Percentiles rank a stretch among this genome's conserved stretches.
These are phyloP conservation scores for Stichopus horrens DNA, from an alignment of 53 echinoderm and acorn worm species.

Conservation along the genomic window DNA sequence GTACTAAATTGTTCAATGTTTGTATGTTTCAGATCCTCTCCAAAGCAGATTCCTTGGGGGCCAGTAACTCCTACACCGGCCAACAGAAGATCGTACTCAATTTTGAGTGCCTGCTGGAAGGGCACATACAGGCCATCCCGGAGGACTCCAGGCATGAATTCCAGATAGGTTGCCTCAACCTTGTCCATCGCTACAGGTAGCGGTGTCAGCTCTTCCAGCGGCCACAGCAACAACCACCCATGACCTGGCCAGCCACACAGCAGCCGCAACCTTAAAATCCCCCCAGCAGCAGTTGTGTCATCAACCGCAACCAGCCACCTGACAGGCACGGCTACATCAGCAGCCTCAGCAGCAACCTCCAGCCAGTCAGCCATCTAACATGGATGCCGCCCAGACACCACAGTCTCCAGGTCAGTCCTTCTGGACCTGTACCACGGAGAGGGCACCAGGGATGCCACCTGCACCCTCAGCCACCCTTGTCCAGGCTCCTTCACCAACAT, in stretches of 20 bases:
- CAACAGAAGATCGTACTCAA: constrained; percentile 24
- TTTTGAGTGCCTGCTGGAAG: constrained; percentile 61
- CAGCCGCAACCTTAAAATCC: constrained; percentile 35
- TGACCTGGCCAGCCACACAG: constrained; percentile 40
- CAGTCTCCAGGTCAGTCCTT: constrained; percentile 40
- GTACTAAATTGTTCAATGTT: constrained; percentile 26
- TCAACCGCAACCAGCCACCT: background rate
- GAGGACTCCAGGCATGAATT: constrained; percentile 53
- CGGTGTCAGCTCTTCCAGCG: constrained; percentile 53
- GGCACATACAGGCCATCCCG: constrained; percentile 49
- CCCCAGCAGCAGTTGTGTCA: background rate
- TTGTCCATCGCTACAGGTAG: constrained; percentile 57
- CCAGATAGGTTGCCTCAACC: constrained; percentile 57
- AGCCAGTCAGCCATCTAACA: constrained; percentile 28
- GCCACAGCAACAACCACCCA: constrained; percentile 56
- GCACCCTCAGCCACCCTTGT: constrained; percentile 41
- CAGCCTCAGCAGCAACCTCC: constrained; percentile 40
- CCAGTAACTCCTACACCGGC: constrained; percentile 48
- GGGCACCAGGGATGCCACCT: constrained; percentile 45
- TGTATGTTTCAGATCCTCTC: constrained; percentile 51
- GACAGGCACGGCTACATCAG: no score
- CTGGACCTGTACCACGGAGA: constrained; percentile 41
- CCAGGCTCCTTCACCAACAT: constrained; percentile 44
- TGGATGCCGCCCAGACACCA: constrained; percentile 35
- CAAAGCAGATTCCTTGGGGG: constrained; percentile 48